Percentiles rank a stretch among this genome's conserved stretches.
phyloP scores from a whole-genome alignment of 2,888 invertebrate genomes.

The Rotaria socialis region DNA sequence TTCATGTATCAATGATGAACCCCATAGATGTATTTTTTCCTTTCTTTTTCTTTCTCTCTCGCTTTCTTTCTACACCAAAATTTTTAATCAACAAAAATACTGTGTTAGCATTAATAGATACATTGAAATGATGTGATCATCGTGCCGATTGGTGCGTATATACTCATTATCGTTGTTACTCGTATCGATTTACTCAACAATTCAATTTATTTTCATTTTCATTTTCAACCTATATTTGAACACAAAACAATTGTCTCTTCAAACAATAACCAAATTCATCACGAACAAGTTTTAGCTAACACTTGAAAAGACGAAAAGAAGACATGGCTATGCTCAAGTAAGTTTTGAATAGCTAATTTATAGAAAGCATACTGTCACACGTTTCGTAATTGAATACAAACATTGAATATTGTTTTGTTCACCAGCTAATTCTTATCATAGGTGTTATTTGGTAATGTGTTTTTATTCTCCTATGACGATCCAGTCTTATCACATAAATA shows the following conservation, averaged over 20 bases:
- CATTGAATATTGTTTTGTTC: not conserved
- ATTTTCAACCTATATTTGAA: not conserved
- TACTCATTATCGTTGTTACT: not conserved
- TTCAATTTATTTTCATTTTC: not conserved
- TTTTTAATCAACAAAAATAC: constrained; percentile 5
- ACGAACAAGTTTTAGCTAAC: not conserved
- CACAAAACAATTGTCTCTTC: not conserved
- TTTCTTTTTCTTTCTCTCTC: not conserved
- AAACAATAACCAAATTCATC: not conserved
- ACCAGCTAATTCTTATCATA: not conserved
- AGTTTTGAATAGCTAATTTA: not conserved
- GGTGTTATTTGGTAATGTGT: not conserved
- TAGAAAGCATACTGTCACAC: too few relatives aligned
- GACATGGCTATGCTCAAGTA: not conserved
- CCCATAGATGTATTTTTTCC: not conserved
- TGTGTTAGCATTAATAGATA: not conserved
- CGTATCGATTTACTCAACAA: not conserved
- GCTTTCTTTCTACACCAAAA: not conserved
- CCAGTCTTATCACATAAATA: not conserved
- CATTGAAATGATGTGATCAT: not conserved
- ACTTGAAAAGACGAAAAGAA: not conserved
- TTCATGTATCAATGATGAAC: not conserved
- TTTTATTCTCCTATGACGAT: not conserved
- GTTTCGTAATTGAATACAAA: not conserved
- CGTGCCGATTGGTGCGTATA: not conserved